Percentiles rank a stretch among this genome's conserved stretches.
phyloP scores from a whole-genome alignment of 2,113 vertebrate genomes.

The Psittacula cyanocephala region DNA sequence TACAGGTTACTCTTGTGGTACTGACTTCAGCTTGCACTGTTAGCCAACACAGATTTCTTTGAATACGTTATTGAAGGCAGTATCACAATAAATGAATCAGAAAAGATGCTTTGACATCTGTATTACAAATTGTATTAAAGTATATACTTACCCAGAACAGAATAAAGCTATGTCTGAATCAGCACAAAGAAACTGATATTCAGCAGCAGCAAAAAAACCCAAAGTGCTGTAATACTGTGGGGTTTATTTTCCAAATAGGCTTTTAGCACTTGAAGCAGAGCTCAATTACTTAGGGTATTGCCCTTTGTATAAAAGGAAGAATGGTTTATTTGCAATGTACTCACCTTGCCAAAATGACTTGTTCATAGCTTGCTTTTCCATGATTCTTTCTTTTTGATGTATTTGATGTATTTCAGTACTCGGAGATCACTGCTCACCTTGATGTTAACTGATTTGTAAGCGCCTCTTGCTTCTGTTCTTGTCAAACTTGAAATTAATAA shows the following conservation, averaged over 20 bases:
- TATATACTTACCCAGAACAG: not conserved
- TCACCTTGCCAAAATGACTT: not conserved
- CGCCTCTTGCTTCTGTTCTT: not conserved
- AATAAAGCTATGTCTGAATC: not conserved
- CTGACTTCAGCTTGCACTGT: not conserved
- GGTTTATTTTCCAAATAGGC: not conserved
- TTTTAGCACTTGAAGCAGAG: not conserved
- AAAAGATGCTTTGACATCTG: conserved; percentile 16
- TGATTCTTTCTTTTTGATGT: not conserved
- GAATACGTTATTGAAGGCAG: not conserved
- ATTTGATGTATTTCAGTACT: not conserved
- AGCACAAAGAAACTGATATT: not conserved
- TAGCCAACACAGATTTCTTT: not conserved
- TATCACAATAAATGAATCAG: not conserved
- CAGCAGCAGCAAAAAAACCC: not conserved
- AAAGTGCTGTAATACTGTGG: not conserved
- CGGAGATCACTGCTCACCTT: not conserved
- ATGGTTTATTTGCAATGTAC: not conserved
- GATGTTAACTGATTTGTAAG: not conserved
- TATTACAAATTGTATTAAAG: not conserved
- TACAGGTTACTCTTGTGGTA: not conserved
- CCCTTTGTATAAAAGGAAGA: not conserved
- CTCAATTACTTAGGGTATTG: not conserved
- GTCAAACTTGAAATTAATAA: conserved; percentile 24
- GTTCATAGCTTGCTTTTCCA: not conserved